Evolutionary conservation across 2,113 vertebrate genomes (phyloP), one percentile per base, ranked within the genome.

Genomic region (Xyliphius kryptos): DNA sequence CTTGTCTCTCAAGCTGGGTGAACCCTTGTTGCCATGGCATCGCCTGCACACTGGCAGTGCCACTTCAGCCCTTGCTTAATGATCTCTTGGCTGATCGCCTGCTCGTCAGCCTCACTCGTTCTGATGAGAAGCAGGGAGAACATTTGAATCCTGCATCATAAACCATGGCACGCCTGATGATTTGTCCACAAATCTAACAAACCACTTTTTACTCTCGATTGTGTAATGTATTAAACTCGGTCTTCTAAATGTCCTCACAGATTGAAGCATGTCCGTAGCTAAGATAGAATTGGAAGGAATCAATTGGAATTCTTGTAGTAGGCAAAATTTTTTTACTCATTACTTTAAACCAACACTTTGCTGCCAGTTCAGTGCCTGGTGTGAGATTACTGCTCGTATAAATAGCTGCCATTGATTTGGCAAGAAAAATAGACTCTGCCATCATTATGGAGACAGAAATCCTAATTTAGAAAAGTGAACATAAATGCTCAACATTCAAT

Each of bases 31-130:
- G 84, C 86, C 86, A 88, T 88, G 86, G 83, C 80, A 78, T 71
- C 76, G 73, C 68, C 76, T 73, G 54, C 74, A 71, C 73, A 79
- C 81, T 86, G 83, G 81, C 80, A 80, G 85, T 88, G 85, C 82
- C 84, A 86, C 84, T 87, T 86, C 82, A 87, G 81, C 83, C 83
- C 81, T 82, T 85, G 85, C 85, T 86, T 87, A 88, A 87, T 88
- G 87, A 88, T 88, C 83, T 88, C 83, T 86, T 86, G 85, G 83
- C 87, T 87, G 84, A 86, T 84, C 82, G 85, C 84, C 83, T 84
- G 82, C 83, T 86, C 83, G 83, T 85, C 84, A 82, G 83, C 80
- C 76, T 79, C 78, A 79, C 82, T 80, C 77, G 74, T n/a, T n/a
- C 79, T 82, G 80, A 76, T 75, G 72, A 81, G 80, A 84, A 72